Percentiles rank a stretch among this genome's conserved stretches.
phyloP scores from a whole-genome alignment of 2,888 invertebrate genomes.

The Pyrochroa serraticornis region DNA sequence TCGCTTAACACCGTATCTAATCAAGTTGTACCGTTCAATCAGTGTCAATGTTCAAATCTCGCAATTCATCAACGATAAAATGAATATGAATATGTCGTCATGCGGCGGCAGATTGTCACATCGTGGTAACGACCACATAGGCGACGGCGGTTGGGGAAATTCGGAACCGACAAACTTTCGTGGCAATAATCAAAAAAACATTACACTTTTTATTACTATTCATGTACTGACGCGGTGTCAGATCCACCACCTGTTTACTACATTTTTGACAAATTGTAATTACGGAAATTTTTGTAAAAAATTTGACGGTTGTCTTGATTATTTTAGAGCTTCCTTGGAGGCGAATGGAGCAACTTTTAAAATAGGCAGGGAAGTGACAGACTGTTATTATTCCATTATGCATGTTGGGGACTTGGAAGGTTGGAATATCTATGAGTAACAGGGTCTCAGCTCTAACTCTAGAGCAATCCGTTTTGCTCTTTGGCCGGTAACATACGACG shows the following conservation, averaged over 20 bases:
- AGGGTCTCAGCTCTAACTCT: constrained; percentile 15
- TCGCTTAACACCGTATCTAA: constrained; percentile 52
- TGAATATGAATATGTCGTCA: constrained; percentile 53
- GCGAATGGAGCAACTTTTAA: constrained; percentile 1
- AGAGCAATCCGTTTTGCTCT: constrained; percentile 24
- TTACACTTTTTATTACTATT: no score
- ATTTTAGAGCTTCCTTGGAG: not conserved
- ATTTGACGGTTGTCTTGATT: not conserved
- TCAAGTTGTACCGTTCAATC: constrained; percentile 56
- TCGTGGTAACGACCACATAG: constrained; percentile 41
- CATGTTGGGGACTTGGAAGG: constrained; percentile 10
- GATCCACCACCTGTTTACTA: no score
- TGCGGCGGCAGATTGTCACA: constrained; percentile 50
- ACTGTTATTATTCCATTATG: constrained; percentile 26
- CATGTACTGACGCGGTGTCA: no score
- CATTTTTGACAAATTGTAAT: no score
- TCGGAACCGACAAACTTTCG: no score
- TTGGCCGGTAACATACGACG: constrained; percentile 21
- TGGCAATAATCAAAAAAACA: no score
- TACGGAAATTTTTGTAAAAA: not conserved
- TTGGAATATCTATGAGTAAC: constrained; percentile 24
- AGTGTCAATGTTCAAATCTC: constrained; percentile 55
- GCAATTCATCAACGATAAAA: constrained; percentile 56
- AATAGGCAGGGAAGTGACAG: constrained; percentile 12
- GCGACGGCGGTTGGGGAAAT: constrained; percentile 6